A percentile compares a stretch with the other conserved stretches of the same genome.
phyloP scores from a whole-genome alignment of 2,113 vertebrate genomes.

The Gambusia holbrooki region DNA sequence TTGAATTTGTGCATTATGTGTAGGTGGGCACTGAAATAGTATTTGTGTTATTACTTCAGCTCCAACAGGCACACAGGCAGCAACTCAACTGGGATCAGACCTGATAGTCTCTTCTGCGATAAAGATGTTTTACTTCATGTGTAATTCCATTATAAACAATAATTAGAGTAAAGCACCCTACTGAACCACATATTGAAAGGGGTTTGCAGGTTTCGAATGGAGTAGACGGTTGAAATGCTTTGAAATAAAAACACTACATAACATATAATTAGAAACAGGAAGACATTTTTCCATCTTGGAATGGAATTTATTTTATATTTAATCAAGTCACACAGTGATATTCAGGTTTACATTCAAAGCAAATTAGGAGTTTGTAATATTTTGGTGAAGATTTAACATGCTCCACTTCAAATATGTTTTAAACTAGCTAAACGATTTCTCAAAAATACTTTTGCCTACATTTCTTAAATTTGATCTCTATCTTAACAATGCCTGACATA shows the following conservation, averaged over 20 bases:
- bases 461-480: not conserved
- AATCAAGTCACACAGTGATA: too few species aligned
- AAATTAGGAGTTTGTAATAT: not conserved
- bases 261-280: not conserved
- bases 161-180: not conserved
- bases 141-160: not conserved
- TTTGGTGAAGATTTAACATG: not conserved
- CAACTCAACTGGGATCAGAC: slow-evolving; percentile 1
- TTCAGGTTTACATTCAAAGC: not conserved
- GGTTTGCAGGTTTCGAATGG: not conserved
- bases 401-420: not conserved
- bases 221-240: too few species aligned
- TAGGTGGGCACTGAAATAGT: slow-evolving; percentile 1
- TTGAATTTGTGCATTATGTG: not conserved
- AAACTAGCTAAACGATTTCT: not conserved
- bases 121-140: not conserved
- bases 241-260: too few species aligned
- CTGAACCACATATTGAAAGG: not conserved
- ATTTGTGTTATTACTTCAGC: slow-evolving; percentile 1
- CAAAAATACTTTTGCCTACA: not conserved
- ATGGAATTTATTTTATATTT: not conserved
- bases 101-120: not conserved
- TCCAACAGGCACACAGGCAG: slow-evolving; percentile 8
- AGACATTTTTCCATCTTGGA: not conserved
- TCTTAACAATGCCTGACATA: slow-evolving; percentile 7